phyloP scores from a whole-genome alignment of 2,888 invertebrate species.

The Troilus luridus region DNA sequence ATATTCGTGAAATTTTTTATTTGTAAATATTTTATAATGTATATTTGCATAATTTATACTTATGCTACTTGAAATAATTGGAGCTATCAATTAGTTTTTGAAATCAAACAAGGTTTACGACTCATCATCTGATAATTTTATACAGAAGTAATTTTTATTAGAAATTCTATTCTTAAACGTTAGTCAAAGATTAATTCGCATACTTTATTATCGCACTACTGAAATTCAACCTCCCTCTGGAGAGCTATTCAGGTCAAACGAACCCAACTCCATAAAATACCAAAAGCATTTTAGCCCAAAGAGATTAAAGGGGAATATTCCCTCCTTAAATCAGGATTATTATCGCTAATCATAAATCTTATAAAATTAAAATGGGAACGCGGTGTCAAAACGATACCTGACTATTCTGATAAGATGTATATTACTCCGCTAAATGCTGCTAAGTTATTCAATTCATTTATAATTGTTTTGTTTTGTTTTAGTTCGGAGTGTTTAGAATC shows the following conservation, averaged over 20 bases:
- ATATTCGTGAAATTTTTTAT: no score
- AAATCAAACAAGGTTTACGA: no score
- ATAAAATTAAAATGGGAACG: not conserved
- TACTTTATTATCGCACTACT: not conserved
- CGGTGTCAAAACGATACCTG: not conserved
- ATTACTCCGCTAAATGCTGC: not conserved
- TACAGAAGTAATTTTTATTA: no score
- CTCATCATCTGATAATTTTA: no score
- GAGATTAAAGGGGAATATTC: not conserved
- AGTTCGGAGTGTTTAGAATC: not conserved
- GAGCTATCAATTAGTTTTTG: no score
- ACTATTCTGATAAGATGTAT: not conserved
- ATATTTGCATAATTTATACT: no score
- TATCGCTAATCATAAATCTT: not conserved
- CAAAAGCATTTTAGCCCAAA: not conserved
- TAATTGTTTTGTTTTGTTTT: slow-evolving; percentile 35
- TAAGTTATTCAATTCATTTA: not conserved
- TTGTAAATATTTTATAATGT: no score
- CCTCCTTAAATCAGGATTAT: not conserved
- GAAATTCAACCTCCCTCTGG: not conserved
- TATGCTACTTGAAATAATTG: no score
- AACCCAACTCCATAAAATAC: not conserved
- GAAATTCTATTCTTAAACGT: no score
- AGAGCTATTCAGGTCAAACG: not conserved
- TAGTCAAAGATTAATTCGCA: no score